Conservation (phyloP, 2,888 invertebrate species). For the Caenorhabditis japonica region DNA sequence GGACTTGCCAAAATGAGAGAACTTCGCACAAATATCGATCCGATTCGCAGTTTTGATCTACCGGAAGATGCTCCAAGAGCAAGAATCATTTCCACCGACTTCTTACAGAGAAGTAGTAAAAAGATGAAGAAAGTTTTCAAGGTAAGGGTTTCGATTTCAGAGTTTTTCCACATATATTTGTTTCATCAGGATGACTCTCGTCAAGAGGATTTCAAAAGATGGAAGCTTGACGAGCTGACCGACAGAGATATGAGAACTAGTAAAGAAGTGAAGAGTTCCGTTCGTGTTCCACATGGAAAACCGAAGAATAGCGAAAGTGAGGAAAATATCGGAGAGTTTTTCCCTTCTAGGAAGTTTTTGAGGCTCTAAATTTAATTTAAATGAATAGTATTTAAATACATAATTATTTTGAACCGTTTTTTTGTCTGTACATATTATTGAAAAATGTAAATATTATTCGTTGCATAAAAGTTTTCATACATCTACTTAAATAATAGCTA, state of each 20-base stretch:
- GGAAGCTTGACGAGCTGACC: slow-evolving; percentile 40
- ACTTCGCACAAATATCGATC: slow-evolving; percentile 31
- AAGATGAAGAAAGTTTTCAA: slow-evolving; percentile 43
- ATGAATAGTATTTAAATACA: no score
- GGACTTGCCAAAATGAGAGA: slow-evolving; percentile 38
- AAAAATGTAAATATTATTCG: no score
- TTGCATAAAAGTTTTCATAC: no score
- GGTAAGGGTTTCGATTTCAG: slow-evolving; percentile 14
- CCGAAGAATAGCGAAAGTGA: slow-evolving; percentile 7
- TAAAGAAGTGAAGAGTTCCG: slow-evolving; percentile 42
- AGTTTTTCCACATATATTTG: neutral
- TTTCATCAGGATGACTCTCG: slow-evolving; percentile 38
- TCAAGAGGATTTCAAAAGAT: slow-evolving; percentile 43
- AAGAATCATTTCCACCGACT: slow-evolving; percentile 34
- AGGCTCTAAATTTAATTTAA: neutral
- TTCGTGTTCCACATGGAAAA: slow-evolving; percentile 19
- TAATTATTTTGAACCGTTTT: neutral
- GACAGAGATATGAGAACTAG: slow-evolving; percentile 46
- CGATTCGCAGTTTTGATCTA: slow-evolving; percentile 48
- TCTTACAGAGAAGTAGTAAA: slow-evolving; percentile 20
- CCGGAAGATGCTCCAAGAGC: slow-evolving; percentile 54
- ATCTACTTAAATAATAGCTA: no score
- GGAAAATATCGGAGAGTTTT: slow-evolving; percentile 48
- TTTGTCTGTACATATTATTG: slow-evolving; percentile 12
- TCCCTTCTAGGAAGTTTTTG: slow-evolving; percentile 27